Evolutionary conservation across 2,888 invertebrate genomes (phyloP).

Genomic region (Meteorus colon): DNA sequence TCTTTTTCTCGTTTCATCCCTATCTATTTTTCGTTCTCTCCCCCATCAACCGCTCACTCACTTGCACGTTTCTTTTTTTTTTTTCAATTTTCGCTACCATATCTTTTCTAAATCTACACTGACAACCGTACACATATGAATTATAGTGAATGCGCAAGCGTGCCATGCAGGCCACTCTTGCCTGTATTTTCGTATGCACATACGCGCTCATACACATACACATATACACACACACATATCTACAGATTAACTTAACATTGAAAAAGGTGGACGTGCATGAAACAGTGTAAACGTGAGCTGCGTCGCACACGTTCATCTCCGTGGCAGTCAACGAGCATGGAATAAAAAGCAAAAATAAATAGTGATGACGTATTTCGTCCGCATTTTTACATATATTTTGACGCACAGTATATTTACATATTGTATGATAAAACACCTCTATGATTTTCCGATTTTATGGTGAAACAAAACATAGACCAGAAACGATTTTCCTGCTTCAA

Average conservation of each 20-base stretch:
- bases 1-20: slow-evolving; percentile 46
- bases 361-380: slow-evolving; percentile 31
- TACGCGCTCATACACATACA: neutral
- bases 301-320: slow-evolving; percentile 26
- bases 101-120: slow-evolving; percentile 7
- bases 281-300: slow-evolving; percentile 16
- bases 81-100: neutral
- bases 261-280: slow-evolving; percentile 25
- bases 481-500: too few relatives aligned
- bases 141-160: slow-evolving; percentile 10
- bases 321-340: slow-evolving; percentile 2
- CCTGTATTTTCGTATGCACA: neutral
- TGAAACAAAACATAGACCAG: too few relatives aligned
- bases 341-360: slow-evolving; percentile 19
- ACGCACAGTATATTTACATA: neutral
- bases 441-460: too few relatives aligned
- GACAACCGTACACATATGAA: slow-evolving; percentile 15
- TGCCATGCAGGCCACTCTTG: neutral
- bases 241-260: neutral
- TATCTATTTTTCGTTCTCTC: slow-evolving; percentile 29
- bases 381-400: slow-evolving; percentile 23
- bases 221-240: neutral
- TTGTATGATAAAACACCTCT: neutral
- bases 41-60: slow-evolving; percentile 5
- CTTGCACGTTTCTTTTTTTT: neutral